Percentiles rank a stretch among this genome's conserved stretches.
Evolutionary conservation across 2,797 vertebrate species (phyloP).

Genomic region (Numenius phaeopus): DNA sequence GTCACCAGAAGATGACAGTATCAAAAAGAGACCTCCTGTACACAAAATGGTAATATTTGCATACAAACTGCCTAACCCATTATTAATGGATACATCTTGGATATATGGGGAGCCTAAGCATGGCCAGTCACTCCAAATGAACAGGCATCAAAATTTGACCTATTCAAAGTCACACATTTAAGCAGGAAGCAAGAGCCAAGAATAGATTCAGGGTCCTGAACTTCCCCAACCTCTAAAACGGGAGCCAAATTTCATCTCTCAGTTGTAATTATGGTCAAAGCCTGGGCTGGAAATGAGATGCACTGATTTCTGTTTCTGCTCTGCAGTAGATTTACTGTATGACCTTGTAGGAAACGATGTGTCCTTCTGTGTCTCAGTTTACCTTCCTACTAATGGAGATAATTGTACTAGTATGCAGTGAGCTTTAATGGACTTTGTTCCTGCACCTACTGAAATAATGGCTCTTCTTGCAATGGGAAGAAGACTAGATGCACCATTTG

Average conservation of each 20-base stretch:
- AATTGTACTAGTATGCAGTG: not conserved
- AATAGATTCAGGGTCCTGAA: constrained; percentile 66
- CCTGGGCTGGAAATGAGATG: constrained; percentile 47
- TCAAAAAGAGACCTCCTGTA: not conserved
- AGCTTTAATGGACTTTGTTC: constrained; percentile 7
- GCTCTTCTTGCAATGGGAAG: not conserved
- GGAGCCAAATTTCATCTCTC: constrained; percentile 57
- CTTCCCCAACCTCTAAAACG: constrained; percentile 46
- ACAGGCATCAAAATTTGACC: constrained; percentile 49
- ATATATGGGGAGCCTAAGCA: not conserved
- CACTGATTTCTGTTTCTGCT: constrained; percentile 51
- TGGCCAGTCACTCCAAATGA: not conserved
- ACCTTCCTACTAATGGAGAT: constrained; percentile 20
- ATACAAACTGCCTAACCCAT: not conserved
- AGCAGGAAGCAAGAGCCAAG: constrained; percentile 46
- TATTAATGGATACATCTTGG: not conserved
- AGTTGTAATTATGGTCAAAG: constrained; percentile 67
- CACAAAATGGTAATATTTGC: not conserved
- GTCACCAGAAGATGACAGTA: not conserved
- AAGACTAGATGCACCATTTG: not conserved
- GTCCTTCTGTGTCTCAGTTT: constrained; percentile 62
- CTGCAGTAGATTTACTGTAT: constrained; percentile 13
- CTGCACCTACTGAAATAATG: not conserved
- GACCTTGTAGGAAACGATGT: constrained; percentile 47
- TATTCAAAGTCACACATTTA: constrained; percentile 28